phyloP scores from a whole-genome alignment of 2,888 invertebrate species.

The Metacarcinus magister region DNA sequence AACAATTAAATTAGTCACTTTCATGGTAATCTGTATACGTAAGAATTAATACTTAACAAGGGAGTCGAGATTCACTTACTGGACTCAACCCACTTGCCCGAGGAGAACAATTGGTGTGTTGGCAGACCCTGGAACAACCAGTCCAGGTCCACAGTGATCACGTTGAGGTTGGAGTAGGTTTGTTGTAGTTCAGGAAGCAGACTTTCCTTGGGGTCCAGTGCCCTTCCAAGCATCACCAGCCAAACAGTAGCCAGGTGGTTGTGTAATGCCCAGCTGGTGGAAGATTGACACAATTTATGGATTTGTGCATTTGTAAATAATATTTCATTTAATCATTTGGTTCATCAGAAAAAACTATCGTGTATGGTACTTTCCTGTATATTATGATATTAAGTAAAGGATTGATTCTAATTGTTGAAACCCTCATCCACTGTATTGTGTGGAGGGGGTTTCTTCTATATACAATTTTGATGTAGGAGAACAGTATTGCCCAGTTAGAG shows the following conservation, averaged over 20 bases:
- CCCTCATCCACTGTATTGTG: no score
- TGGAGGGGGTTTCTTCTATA: no score
- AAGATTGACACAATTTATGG: not conserved
- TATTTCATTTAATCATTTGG: no score
- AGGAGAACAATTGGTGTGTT: conserved; percentile 40
- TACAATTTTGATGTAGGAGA: no score
- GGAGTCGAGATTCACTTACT: not conserved
- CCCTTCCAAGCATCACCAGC: conserved; percentile 50
- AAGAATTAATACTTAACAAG: not conserved
- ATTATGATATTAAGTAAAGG: no score
- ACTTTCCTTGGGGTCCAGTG: conserved; percentile 38
- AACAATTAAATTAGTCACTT: not conserved
- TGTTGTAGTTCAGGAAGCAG: not conserved
- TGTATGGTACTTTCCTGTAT: no score
- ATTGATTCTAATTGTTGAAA: no score
- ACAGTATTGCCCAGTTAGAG: no score
- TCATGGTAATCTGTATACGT: no score
- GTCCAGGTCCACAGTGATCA: conserved; percentile 55
- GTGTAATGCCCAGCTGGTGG: conserved; percentile 37
- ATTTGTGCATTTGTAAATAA: not conserved
- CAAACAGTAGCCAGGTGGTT: conserved; percentile 28
- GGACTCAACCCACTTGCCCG: conserved; percentile 27
- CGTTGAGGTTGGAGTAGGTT: conserved; percentile 29
- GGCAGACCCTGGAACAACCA: conserved; percentile 43
- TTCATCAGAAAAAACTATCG: not conserved